Conservation (phyloP, 2,113 vertebrate genomes). For the Neodontobutis hainanensis region DNA sequence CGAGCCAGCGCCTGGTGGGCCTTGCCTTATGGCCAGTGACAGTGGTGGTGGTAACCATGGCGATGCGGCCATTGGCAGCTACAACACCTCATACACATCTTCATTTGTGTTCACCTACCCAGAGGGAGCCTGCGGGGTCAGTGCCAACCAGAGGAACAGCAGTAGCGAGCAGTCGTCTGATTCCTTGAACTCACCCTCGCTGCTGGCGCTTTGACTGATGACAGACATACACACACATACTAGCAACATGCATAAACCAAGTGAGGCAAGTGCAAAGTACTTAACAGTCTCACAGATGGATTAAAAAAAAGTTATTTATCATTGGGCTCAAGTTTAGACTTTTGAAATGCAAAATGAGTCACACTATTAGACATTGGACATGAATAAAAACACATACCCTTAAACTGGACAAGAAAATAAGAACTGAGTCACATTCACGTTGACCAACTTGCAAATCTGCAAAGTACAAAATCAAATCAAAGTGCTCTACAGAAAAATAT, state of each 20-base stretch:
- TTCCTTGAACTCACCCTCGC: slow-evolving; percentile 95
- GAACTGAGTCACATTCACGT: slow-evolving; percentile 24
- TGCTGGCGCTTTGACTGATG: slow-evolving; percentile 90
- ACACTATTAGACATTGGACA: slow-evolving; percentile 47
- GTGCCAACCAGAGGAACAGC: slow-evolving; percentile 92
- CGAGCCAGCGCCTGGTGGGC: slow-evolving; percentile 82
- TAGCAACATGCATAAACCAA: slow-evolving; percentile 29
- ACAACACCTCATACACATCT: slow-evolving; percentile 95
- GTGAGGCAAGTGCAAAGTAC: slow-evolving; percentile 34
- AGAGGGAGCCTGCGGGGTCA: slow-evolving; percentile 95
- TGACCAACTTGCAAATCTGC: slow-evolving; percentile 31
- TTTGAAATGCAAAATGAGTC: slow-evolving; percentile 51
- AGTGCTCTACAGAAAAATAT: slow-evolving; percentile 22
- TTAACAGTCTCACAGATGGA: slow-evolving; percentile 44
- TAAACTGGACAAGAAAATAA: slow-evolving; percentile 34
- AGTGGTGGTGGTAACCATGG: slow-evolving; percentile 80
- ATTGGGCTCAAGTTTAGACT: slow-evolving; percentile 49
- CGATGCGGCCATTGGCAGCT: slow-evolving; percentile 75
- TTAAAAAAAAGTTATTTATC: slow-evolving; percentile 29
- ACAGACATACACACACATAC: slow-evolving; percentile 57
- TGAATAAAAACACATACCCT: slow-evolving; percentile 12
- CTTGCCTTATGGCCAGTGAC: slow-evolving; percentile 80
- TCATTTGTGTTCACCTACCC: slow-evolving; percentile 99
- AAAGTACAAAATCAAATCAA: not conserved
- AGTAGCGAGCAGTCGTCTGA: slow-evolving; percentile 94